Evolutionary conservation across 2,113 vertebrate species (phyloP).

Genomic region (Vidua chalybeata): DNA sequence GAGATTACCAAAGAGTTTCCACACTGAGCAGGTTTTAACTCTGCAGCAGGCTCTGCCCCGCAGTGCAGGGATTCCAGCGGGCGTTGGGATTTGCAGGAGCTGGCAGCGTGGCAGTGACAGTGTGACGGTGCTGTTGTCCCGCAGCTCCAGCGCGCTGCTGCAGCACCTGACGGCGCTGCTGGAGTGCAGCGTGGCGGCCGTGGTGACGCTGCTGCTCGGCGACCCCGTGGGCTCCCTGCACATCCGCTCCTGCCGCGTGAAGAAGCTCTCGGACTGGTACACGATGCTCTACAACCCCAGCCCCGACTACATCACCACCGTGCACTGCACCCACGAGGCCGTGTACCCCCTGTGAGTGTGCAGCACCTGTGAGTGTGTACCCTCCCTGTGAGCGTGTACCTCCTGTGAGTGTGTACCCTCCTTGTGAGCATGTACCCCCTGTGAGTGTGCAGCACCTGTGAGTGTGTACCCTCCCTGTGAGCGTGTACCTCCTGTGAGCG

Average conservation of each 20-base stretch:
- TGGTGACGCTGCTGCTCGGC: constrained; percentile 87
- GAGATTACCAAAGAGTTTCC: background rate
- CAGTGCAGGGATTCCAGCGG: too few relatives aligned
- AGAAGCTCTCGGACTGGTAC: constrained; percentile 98
- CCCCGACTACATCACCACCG: constrained; percentile 91
- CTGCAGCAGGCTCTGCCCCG: background rate
- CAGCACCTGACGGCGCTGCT: constrained; percentile 90
- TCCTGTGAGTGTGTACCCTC: too few relatives aligned
- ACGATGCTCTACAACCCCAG: constrained; percentile 99
- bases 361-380: too few relatives aligned
- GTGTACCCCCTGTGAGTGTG: constrained; percentile 92
- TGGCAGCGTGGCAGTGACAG: background rate
- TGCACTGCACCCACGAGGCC: constrained; percentile 97
- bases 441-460: too few relatives aligned
- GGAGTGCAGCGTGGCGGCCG: constrained; percentile 84
- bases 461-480: too few relatives aligned
- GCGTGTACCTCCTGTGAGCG: too few relatives aligned
- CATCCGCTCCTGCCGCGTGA: constrained; percentile 88
- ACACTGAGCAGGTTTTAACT: too few relatives aligned
- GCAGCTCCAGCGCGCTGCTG: constrained; percentile 89
- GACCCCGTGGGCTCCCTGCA: constrained; percentile 83
- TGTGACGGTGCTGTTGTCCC: background rate
- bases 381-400: too few relatives aligned
- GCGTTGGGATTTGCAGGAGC: fast-evolving
- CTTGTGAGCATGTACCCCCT: too few relatives aligned